Evolutionary conservation across 2,888 invertebrate genomes (phyloP).

Genomic region (Eupeodes luniger): DNA sequence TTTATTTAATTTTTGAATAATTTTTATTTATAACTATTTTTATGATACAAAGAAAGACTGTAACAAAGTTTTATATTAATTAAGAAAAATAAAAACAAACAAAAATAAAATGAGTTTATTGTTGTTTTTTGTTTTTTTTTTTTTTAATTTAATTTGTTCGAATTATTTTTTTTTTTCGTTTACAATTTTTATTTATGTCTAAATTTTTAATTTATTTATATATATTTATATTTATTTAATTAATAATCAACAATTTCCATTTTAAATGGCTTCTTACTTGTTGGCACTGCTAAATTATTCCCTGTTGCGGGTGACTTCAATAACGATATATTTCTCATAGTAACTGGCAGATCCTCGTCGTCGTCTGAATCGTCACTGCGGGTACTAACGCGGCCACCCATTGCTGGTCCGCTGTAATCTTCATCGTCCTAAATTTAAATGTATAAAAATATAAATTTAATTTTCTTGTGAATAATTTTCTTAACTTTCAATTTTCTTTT

Average conservation of each 20-base stretch:
- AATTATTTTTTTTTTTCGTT: constrained; percentile 10
- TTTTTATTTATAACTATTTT: neutral
- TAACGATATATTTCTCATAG: constrained; percentile 81
- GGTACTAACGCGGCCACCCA: constrained; percentile 83
- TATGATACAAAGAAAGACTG: constrained; percentile 49
- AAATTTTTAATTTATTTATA: neutral
- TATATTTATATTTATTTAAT: constrained; percentile 65
- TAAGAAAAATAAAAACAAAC: neutral
- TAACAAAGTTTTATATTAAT: constrained; percentile 27
- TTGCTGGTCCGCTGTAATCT: constrained; percentile 83
- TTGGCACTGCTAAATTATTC: constrained; percentile 83
- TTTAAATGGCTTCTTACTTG: constrained; percentile 85
- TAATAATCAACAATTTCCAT: constrained; percentile 87
- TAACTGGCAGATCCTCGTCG: constrained; percentile 85
- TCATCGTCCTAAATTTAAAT: constrained; percentile 83
- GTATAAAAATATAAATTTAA: neutral
- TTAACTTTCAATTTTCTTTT: neutral
- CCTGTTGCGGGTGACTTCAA: constrained; percentile 79
- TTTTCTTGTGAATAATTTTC: neutral
- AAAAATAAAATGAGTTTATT: constrained; percentile 22
- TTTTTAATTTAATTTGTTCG: constrained; percentile 11
- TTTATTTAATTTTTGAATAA: neutral
- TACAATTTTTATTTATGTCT: neutral
- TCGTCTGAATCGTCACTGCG: constrained; percentile 84
- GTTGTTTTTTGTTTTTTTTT: neutral